Percentiles rank a stretch among this genome's conserved stretches.
These are phyloP conservation scores for Gibbula magus DNA, from an alignment of 2,888 invertebrate species.

Conservation along the genomic window DNA sequence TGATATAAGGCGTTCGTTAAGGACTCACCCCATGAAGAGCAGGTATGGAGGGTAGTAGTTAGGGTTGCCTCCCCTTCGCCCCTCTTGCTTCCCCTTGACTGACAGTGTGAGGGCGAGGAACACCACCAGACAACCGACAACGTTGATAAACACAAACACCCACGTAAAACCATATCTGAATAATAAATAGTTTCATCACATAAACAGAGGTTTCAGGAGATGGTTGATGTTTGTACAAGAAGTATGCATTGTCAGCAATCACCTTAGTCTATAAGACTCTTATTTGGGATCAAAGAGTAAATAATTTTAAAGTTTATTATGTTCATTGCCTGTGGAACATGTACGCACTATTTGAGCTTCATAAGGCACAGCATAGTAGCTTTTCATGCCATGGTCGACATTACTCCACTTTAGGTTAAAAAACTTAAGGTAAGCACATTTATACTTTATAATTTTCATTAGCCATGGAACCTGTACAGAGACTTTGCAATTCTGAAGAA, in stretches of 20 bases:
- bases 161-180: slow-evolving; percentile 28
- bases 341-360: no score
- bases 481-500: no score
- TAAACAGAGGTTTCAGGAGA: no score
- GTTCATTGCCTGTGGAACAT: neutral
- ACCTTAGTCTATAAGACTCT: neutral
- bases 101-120: neutral
- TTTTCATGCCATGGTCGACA: no score
- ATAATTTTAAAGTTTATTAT: neutral
- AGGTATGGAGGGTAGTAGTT: slow-evolving; percentile 9
- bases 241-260: neutral
- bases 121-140: neutral
- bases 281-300: no score
- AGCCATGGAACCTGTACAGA: no score
- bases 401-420: no score
- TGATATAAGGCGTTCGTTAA: no score
- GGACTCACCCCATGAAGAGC: slow-evolving; percentile 8
- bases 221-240: no score
- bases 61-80: neutral
- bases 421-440: no score
- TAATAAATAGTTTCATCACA: neutral
- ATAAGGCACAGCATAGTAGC: no score
- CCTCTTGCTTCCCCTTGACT: neutral
- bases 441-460: no score
- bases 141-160: slow-evolving; percentile 22